A percentile compares a stretch with the other conserved stretches of the same genome.
Conservation (phyloP, 2,797 vertebrate species). For the Coreius guichenoti region DNA sequence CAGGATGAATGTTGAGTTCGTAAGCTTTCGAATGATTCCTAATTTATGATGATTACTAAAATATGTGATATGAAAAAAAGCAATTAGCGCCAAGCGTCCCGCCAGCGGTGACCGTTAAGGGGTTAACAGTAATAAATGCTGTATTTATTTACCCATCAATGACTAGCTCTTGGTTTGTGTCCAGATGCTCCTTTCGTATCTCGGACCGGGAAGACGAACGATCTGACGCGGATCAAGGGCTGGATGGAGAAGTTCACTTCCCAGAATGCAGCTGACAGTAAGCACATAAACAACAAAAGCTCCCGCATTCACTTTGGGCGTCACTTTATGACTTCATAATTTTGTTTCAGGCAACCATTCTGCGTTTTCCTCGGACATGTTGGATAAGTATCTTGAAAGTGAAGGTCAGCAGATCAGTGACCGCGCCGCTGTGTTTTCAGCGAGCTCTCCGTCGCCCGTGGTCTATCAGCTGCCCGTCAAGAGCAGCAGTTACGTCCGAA, state of each 20-base stretch:
- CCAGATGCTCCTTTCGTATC: slow-evolving; percentile 87
- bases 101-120: too few relatives aligned
- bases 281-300: not conserved
- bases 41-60: too few relatives aligned
- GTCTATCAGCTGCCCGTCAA: slow-evolving; percentile 91
- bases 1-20: too few relatives aligned
- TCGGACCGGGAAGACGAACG: slow-evolving; percentile 94
- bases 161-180: slow-evolving; percentile 71
- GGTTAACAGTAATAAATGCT: too few relatives aligned
- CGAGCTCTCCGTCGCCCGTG: slow-evolving; percentile 79
- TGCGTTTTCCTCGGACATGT: slow-evolving; percentile 95
- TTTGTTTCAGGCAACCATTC: slow-evolving; percentile 80
- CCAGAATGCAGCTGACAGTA: slow-evolving; percentile 71
- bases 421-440: slow-evolving; percentile 84
- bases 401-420: slow-evolving; percentile 93
- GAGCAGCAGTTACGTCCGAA: slow-evolving; percentile 94
- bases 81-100: too few relatives aligned
- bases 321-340: not conserved
- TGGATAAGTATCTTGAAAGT: slow-evolving; percentile 95
- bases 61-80: too few relatives aligned
- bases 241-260: slow-evolving; percentile 89
- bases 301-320: not conserved
- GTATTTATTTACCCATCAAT: too few relatives aligned
- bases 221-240: slow-evolving; percentile 94
- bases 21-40: too few relatives aligned